Evolutionary conservation across 1,140 invertebrate genomes (phyloP), one percentile per base, ranked within the genome.

Genomic region (Paramacrobiotus metropolitanus): DNA sequence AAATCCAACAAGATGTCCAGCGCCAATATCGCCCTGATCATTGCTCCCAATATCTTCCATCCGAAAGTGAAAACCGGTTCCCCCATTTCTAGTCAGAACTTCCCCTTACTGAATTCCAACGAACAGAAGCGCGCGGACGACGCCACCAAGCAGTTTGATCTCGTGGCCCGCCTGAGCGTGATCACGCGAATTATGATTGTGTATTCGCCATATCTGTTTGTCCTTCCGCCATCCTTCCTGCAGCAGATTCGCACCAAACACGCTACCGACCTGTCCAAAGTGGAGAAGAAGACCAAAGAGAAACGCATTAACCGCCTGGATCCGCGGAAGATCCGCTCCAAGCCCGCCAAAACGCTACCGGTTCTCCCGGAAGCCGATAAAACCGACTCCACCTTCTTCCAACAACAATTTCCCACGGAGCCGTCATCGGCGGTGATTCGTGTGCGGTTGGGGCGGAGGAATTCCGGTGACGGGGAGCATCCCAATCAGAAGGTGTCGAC

Each of bases 21-120:
- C 1, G 86, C 87, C 62, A 96, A 95, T 72, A 81, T 96, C 66
- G 88, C 89, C 9, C 92, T 95, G 69, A 90, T 95, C 1, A 85
- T 96, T 66, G 89, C 87, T 2, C 90, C 91, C 0, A 95, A 93
- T 76, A 77, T 95, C 15, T 55, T 55, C 48, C 48, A 55, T 55
- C 48, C 48, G 15, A 40, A 40, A n/a, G 15, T 28, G 15, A 20
- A 15, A 15, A 55, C 4, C 48, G 24, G 9, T 24, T 24, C 15
- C 15, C 24, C 24, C 48, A 55, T 15, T 28, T 20, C 48, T 55
- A 20, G 15, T 28, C 15, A 28, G 15, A 55, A 24, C 48, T 20
- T 15, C 34, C 9, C 9, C 34, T n/a, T 9, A 9, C 9, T 15
- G 9, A 40, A 40, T n/a, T 9, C 34, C 34, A 40, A 40, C 34